Base-by-base conservation (phyloP, 2,113 vertebrate genomes). In the Myocastor coypus region DNA sequence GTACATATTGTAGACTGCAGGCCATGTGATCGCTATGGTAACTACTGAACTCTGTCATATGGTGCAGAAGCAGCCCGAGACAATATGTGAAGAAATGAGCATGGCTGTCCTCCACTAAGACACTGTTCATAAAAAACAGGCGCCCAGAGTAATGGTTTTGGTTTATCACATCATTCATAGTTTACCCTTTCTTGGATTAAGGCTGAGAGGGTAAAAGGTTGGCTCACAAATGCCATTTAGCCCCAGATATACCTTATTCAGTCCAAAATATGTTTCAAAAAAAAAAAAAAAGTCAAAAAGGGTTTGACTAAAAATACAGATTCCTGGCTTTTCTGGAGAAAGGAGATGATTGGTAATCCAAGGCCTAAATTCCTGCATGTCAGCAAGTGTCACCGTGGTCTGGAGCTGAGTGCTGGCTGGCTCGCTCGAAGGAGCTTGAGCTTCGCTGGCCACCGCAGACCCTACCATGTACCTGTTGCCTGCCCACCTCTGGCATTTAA, bases 351-450 rank as follows among this genome's bases (percentile, higher is more conserved):
- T n/a, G 87, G 57, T 87, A 89, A 95, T 46, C 37, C 64, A 78
- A 34, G 32, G 81, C 61, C 69, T 22, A 80, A 96, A 98, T 97
- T 96, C 96, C 95, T 80, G 26, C 1, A 0, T 64, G 81, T 96
- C 96, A 97, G 28, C 87, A 40, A 90, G 50, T 93, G 94, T 96
- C 96, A n/a, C 86, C 71, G 28, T 20, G 77, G 37, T 87, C 86
- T 94, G 63, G 80, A 90, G 14, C 2, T 84, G 81, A 83, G 80
- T 24, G 32, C 59, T 16, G 19, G 80, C 82, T 92, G 64, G 55
- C 91, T 46, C 57, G 55, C 91, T 46, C 57, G 77, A n/a, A 85
- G 32, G 37, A 42, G 20, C 34, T 3, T 4, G 19, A 59, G 14
- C 68, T 85, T 5, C 16, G 11, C 46, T 57, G 93, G 71, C 75